These are phyloP conservation scores for Anabas testudineus DNA, from an alignment of 2,797 vertebrate species.

Conservation along the genomic window DNA sequence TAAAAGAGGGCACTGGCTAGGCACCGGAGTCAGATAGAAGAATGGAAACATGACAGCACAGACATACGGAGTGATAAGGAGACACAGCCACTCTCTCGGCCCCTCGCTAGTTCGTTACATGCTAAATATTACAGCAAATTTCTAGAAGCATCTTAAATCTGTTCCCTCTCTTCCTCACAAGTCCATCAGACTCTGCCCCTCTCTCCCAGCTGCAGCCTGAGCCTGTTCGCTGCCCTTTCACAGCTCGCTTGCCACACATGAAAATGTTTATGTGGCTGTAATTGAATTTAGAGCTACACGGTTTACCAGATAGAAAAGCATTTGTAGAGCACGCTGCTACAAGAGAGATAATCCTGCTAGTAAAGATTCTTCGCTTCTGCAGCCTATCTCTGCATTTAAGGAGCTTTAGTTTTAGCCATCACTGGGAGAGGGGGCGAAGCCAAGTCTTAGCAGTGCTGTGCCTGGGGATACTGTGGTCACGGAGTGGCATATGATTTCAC, in stretches of 20 bases:
- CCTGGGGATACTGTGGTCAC: constrained; percentile 22
- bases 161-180: constrained; percentile 35
- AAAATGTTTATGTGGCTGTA: constrained; percentile 75
- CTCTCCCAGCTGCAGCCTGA: constrained; percentile 53
- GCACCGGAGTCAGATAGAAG: constrained; percentile 12
- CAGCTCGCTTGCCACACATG: constrained; percentile 73
- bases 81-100: constrained; percentile 19
- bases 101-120: constrained; percentile 34
- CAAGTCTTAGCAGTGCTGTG: neutral
- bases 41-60: constrained; percentile 48
- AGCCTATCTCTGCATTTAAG: constrained; percentile 49
- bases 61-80: constrained; percentile 41
- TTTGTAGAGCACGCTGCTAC: constrained; percentile 64
- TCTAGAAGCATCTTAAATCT: constrained; percentile 54
- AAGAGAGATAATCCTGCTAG: constrained; percentile 64
- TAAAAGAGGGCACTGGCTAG: constrained; percentile 2
- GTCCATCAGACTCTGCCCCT: constrained; percentile 23
- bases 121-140: constrained; percentile 61
- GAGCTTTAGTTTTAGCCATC: constrained; percentile 57
- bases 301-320: constrained; percentile 70
- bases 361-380: constrained; percentile 44
- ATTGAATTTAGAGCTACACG: constrained; percentile 77
- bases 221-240: constrained; percentile 65
- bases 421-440: constrained; percentile 27
- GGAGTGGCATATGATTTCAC: constrained; percentile 28